A percentile compares a stretch with the other conserved stretches of the same genome.
These are phyloP conservation scores for Cossypha caffra DNA, from an alignment of 2,797 vertebrate genomes.

Conservation along the genomic window DNA sequence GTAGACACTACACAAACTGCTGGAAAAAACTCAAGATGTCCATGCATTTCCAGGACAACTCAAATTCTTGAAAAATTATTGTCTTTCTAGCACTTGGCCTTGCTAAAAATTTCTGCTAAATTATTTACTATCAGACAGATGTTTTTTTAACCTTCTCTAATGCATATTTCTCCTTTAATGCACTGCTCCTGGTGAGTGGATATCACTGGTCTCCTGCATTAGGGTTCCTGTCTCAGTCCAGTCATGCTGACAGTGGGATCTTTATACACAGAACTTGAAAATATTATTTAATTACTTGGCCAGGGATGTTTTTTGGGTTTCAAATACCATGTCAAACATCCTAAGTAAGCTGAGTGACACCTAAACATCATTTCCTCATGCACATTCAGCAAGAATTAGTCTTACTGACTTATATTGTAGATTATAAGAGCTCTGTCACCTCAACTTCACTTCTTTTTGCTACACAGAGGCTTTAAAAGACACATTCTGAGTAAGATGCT, in stretches of 20 bases:
- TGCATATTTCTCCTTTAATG: not conserved
- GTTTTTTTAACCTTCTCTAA: not conserved
- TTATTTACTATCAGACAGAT: not conserved
- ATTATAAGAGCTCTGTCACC: not conserved
- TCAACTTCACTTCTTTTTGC: not conserved
- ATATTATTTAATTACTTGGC: not conserved
- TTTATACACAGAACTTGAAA: not conserved
- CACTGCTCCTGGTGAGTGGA: not conserved
- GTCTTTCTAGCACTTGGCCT: not conserved
- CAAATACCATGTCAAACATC: not conserved
- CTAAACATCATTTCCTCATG: not conserved
- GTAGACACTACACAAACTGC: not conserved
- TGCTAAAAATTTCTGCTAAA: not conserved
- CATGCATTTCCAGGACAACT: not conserved
- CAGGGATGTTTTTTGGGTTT: not conserved
- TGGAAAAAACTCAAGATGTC: not conserved
- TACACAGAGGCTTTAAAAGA: not conserved
- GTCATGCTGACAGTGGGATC: accelerated
- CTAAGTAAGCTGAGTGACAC: not conserved
- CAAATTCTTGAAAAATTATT: not conserved
- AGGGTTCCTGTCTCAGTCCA: not conserved
- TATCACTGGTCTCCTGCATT: not conserved
- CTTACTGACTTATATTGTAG: not conserved
- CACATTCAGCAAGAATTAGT: not conserved
- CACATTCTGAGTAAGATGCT: not conserved